phyloP scores from a whole-genome alignment of 2,113 vertebrate genomes.

The Trogon melanurus region DNA sequence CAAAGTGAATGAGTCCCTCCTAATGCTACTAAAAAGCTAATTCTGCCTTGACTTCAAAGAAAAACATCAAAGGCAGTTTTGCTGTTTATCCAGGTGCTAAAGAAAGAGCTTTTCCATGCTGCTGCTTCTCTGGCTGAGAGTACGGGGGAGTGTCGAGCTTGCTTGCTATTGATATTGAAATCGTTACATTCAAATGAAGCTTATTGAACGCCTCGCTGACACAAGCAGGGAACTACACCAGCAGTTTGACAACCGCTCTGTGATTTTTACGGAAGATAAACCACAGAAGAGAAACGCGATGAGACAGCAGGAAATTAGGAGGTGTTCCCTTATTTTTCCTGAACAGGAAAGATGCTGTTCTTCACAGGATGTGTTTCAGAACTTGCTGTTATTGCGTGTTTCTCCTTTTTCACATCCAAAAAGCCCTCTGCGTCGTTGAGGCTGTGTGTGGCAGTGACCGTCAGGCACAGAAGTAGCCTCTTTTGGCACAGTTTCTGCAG shows the following conservation, averaged over 20 bases:
- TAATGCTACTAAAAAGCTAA: neutral
- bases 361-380: neutral
- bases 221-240: constrained; percentile 6
- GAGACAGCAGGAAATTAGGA: constrained; percentile 16
- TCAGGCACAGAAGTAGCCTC: neutral
- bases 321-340: neutral
- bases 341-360: neutral
- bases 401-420: neutral
- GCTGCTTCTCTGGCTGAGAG: neutral
- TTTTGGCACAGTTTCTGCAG: neutral
- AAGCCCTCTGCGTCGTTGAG: neutral
- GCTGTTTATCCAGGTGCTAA: neutral
- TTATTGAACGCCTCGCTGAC: neutral
- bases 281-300: neutral
- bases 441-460: rapidly evolving
- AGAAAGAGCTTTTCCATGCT: constrained; percentile 3
- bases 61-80: constrained; percentile 1
- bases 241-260: constrained; percentile 10
- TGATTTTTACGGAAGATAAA: neutral
- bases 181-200: neutral
- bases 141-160: neutral
- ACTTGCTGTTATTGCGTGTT: neutral
- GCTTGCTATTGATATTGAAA: neutral
- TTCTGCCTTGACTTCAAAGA: constrained; percentile 42
- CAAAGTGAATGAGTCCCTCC: neutral